Evolutionary conservation across 2,113 vertebrate species (phyloP).

Genomic region (Panthera uncia): DNA sequence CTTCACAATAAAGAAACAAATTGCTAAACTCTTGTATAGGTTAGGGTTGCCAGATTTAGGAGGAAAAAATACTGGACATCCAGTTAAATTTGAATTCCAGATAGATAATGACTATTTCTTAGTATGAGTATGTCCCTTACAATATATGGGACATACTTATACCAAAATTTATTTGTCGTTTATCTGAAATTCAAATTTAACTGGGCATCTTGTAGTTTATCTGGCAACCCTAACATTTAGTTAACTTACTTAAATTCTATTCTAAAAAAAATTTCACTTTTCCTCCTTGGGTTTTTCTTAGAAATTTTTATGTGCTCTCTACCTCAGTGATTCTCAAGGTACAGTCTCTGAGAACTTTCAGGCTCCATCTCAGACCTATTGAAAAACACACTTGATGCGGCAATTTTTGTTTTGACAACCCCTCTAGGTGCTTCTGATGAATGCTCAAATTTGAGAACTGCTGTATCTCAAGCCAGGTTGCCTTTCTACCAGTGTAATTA

Average conservation of each 20-base stretch:
- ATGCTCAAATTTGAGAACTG: background rate
- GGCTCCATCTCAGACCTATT: background rate
- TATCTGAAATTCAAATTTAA: slow-evolving; percentile 28
- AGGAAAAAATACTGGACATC: background rate
- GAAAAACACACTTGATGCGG: background rate
- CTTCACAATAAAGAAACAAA: background rate
- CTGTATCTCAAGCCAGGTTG: background rate
- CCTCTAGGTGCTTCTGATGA: background rate
- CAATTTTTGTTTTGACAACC: background rate
- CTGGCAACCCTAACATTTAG: background rate
- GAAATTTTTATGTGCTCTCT: background rate
- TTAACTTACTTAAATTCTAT: background rate
- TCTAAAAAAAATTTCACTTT: background rate
- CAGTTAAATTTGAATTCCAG: slow-evolving; percentile 2
- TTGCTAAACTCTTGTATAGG: background rate
- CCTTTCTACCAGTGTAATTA: background rate
- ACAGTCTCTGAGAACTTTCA: background rate
- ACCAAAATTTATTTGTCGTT: background rate
- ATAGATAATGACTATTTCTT: background rate
- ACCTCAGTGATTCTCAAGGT: background rate
- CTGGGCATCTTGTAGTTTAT: background rate
- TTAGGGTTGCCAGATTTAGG: background rate
- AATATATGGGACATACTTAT: background rate
- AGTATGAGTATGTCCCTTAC: background rate
- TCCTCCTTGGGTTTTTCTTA: background rate